Conservation (phyloP, 2,113 vertebrate species). For the Spheniscus mendiculus region DNA sequence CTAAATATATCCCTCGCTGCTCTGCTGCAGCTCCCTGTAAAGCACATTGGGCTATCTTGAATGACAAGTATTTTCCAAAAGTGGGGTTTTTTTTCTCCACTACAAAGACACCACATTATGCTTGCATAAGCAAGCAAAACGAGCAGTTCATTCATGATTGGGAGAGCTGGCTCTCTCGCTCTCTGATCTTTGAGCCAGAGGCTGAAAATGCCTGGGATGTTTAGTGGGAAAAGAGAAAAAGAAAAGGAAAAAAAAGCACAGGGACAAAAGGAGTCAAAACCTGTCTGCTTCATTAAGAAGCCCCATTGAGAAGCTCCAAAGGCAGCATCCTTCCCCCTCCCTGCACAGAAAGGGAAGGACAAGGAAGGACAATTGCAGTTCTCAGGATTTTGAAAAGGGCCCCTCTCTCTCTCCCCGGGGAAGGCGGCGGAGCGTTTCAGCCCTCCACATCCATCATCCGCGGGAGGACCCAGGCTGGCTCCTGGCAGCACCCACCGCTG, state of each 20-base stretch:
- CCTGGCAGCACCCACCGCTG: not conserved
- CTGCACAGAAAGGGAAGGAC: not conserved
- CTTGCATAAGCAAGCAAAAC: not conserved
- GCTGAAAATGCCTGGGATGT: not conserved
- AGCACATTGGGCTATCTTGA: not conserved
- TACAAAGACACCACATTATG: not conserved
- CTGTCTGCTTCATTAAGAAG: constrained; percentile 8
- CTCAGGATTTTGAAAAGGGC: not conserved
- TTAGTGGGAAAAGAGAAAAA: not conserved
- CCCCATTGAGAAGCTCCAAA: not conserved
- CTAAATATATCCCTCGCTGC: not conserved
- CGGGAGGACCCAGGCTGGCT: fast-evolving
- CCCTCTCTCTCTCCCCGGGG: not conserved
- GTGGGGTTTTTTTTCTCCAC: not conserved
- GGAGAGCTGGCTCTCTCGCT: not conserved
- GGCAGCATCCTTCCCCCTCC: not conserved
- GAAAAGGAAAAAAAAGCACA: not conserved
- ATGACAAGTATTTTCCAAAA: not conserved
- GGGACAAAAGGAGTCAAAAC: constrained; percentile 25
- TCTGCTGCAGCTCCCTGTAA: not conserved
- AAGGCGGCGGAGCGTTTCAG: fast-evolving
- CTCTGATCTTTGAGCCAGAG: constrained; percentile 11
- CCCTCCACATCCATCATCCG: not conserved
- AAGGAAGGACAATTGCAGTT: not conserved
- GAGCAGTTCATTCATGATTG: not conserved